Evolutionary conservation across 2,113 vertebrate genomes (phyloP).

Genomic region (Gambusia affinis): DNA sequence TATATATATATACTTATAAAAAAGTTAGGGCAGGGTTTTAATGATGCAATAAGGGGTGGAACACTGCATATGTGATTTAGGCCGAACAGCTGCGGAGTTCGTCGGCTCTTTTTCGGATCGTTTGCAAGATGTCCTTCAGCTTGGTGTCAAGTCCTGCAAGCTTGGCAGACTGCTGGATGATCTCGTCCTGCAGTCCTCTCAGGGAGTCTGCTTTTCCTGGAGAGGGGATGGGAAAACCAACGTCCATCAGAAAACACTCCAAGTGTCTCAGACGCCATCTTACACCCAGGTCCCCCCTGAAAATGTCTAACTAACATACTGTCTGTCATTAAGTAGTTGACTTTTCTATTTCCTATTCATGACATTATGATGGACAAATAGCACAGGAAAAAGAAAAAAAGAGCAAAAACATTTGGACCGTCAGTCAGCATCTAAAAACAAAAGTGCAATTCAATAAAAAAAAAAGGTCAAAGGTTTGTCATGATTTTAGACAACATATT

Average conservation of each 20-base stretch:
- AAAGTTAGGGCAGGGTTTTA: neutral
- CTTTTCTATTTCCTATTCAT: neutral
- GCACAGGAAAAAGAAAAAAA: no score
- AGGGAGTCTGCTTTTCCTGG: slow-evolving; percentile 83
- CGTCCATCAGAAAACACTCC: neutral
- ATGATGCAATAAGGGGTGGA: no score
- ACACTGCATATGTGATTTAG: slow-evolving; percentile 17
- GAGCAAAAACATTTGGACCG: neutral
- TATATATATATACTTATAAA: neutral
- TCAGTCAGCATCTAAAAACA: neutral
- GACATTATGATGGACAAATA: neutral
- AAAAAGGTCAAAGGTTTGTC: neutral
- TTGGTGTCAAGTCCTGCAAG: slow-evolving; percentile 79
- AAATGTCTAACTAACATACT: no score
- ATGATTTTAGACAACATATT: neutral
- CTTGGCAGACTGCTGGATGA: slow-evolving; percentile 71
- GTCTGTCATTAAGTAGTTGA: no score
- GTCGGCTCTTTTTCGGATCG: slow-evolving; percentile 70
- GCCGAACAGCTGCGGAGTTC: slow-evolving; percentile 64
- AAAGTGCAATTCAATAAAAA: neutral
- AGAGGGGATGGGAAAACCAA: neutral
- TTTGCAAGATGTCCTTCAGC: slow-evolving; percentile 73
- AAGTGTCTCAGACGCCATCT: no score
- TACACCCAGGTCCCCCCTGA: no score
- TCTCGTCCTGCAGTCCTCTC: slow-evolving; percentile 71